These are phyloP conservation scores for Nannoperca obscura DNA, from an alignment of 2,797 vertebrate species.

Conservation along the genomic window DNA sequence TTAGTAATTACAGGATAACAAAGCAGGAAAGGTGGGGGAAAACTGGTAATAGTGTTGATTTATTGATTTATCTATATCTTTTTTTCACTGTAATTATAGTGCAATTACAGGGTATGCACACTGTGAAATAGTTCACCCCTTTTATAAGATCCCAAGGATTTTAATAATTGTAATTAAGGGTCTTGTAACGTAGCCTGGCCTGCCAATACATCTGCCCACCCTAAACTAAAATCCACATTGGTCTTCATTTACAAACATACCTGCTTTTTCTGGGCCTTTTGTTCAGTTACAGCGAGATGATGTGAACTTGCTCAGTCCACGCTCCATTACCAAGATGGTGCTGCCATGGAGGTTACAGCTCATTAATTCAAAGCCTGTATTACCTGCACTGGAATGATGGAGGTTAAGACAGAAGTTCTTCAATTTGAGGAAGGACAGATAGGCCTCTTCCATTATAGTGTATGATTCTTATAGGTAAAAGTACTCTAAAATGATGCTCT, in stretches of 20 bases:
- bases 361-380: constrained; percentile 63
- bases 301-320: constrained; percentile 41
- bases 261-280: constrained; percentile 15
- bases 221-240: constrained; percentile 20
- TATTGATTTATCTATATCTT: neutral
- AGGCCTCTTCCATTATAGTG: constrained; percentile 5
- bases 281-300: constrained; percentile 35
- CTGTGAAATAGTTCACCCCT: neutral
- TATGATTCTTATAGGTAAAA: neutral
- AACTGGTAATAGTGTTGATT: neutral
- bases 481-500: neutral
- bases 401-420: constrained; percentile 38
- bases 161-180: neutral
- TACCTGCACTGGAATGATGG: constrained; percentile 33
- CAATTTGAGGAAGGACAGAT: constrained; percentile 45
- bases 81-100: neutral
- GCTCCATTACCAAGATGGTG: constrained; percentile 45
- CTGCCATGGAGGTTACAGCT: constrained; percentile 50
- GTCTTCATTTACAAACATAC: constrained; percentile 30
- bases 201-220: neutral
- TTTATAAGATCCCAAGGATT: neutral
- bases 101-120: neutral
- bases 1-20: neutral
- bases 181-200: neutral
- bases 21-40: too few relatives aligned